Conservation (phyloP, 2,888 invertebrate species). For the Lasioglossum marginatum region DNA sequence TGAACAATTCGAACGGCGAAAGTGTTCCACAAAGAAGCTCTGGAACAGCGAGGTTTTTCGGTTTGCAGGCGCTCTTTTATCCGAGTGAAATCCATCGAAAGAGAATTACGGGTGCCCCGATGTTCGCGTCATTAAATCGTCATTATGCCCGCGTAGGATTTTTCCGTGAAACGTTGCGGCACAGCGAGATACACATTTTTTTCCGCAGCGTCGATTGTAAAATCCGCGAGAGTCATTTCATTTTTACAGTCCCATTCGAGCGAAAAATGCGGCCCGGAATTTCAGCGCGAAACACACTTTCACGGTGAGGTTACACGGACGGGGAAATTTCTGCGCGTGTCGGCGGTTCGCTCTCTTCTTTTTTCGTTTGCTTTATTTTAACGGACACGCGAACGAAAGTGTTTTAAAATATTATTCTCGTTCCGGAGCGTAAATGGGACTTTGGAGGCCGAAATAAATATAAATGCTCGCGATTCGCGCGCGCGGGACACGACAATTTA, state of each 20-base stretch:
- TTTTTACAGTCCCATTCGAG: slow-evolving; percentile 47
- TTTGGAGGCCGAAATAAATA: slow-evolving; percentile 27
- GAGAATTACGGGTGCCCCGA: slow-evolving; percentile 2
- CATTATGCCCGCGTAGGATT: slow-evolving; percentile 18
- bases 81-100: slow-evolving; percentile 36
- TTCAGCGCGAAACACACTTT: slow-evolving; percentile 49
- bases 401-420: slow-evolving; percentile 31
- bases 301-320: slow-evolving; percentile 39
- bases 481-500: slow-evolving; percentile 4
- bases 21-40: slow-evolving; percentile 24
- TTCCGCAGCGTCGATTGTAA: slow-evolving; percentile 45
- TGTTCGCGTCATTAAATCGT: slow-evolving; percentile 21
- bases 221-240: slow-evolving; percentile 40
- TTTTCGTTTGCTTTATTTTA: slow-evolving; percentile 18
- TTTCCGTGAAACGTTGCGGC: slow-evolving; percentile 38
- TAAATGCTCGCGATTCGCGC: slow-evolving; percentile 28
- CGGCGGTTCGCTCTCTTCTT: not conserved
- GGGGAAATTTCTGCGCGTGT: slow-evolving; percentile 19
- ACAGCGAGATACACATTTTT: not conserved
- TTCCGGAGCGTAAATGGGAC: slow-evolving; percentile 5
- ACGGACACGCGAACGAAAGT: slow-evolving; percentile 27
- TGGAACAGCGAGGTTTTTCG: not conserved
- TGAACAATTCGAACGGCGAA: slow-evolving; percentile 13
- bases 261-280: slow-evolving; percentile 55
- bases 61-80: slow-evolving; percentile 14